A percentile compares a stretch with the other conserved stretches of the same genome.
phyloP scores from a whole-genome alignment of 2,888 invertebrate species.

The Heliconius charithonia region DNA sequence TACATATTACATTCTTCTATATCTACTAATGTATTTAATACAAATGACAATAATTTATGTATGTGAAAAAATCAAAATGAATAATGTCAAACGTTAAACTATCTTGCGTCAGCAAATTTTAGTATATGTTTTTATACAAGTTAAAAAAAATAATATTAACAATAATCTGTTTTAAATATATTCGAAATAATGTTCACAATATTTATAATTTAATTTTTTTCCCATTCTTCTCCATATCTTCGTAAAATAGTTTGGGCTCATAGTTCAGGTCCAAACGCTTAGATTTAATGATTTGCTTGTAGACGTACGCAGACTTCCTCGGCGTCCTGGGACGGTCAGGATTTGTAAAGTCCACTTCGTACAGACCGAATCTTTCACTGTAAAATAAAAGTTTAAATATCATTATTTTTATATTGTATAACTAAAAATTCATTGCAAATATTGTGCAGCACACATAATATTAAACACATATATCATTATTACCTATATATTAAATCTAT shows the following conservation, averaged over 20 bases:
- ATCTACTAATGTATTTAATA: no score
- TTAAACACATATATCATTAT: no score
- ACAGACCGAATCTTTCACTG: conserved; percentile 87
- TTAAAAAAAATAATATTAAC: not conserved
- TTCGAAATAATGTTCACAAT: not conserved
- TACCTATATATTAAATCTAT: no score
- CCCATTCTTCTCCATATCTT: conserved; percentile 23
- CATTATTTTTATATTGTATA: not conserved
- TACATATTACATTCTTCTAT: no score
- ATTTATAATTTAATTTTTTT: not conserved
- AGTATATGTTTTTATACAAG: not conserved
- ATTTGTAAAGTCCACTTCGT: conserved; percentile 86
- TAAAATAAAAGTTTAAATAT: conserved; percentile 55
- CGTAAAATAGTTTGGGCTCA: conserved; percentile 58
- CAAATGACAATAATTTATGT: no score
- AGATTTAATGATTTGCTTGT: conserved; percentile 74
- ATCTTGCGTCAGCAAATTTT: no score
- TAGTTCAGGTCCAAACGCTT: conserved; percentile 62
- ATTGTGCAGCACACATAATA: no score
- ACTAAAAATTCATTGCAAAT: no score
- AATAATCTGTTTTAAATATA: not conserved
- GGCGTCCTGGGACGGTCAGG: conserved; percentile 84
- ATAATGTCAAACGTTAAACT: no score
- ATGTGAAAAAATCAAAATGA: no score
- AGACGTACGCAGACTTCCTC: conserved; percentile 84